Conservation (phyloP, 2,797 vertebrate species). For the Hapalemur alaotrensis region DNA sequence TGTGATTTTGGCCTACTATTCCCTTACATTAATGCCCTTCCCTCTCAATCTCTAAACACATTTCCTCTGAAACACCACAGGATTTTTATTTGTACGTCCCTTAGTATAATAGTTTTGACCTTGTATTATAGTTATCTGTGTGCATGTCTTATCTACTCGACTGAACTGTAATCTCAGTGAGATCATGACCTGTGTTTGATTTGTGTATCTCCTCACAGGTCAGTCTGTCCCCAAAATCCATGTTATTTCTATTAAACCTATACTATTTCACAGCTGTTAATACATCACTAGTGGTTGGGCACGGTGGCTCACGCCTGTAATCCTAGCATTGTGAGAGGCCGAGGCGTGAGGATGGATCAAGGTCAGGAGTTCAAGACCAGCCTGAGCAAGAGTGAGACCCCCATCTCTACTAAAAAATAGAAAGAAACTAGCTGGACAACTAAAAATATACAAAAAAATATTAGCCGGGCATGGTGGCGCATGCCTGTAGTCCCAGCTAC, state of each 20-base stretch:
- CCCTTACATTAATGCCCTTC: conserved; percentile 20
- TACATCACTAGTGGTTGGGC: not conserved
- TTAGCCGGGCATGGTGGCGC: too few species aligned
- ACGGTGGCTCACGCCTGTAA: too few species aligned
- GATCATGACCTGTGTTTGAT: not conserved
- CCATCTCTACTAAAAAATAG: too few species aligned
- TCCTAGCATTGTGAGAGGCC: too few species aligned
- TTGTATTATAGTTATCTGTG: not conserved
- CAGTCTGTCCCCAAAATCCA: conserved; percentile 23
- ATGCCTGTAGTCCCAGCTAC: too few species aligned
- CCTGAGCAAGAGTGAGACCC: too few species aligned
- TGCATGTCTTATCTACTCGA: not conserved
- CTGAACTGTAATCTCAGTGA: not conserved
- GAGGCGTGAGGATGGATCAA: too few species aligned
- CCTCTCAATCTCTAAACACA: conserved; percentile 31
- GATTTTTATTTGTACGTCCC: conserved; percentile 3
- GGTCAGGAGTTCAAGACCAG: too few species aligned
- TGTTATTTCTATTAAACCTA: conserved; percentile 49
- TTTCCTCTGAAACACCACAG: conserved; percentile 35
- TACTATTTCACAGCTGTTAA: conserved; percentile 17
- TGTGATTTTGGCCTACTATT: not conserved
- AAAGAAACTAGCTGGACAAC: too few species aligned
- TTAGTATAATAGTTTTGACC: not conserved
- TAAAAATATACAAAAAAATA: too few species aligned
- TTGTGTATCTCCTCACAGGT: not conserved